Conservation (phyloP, 2,113 vertebrate genomes). For the Pedionomus torquatus region DNA sequence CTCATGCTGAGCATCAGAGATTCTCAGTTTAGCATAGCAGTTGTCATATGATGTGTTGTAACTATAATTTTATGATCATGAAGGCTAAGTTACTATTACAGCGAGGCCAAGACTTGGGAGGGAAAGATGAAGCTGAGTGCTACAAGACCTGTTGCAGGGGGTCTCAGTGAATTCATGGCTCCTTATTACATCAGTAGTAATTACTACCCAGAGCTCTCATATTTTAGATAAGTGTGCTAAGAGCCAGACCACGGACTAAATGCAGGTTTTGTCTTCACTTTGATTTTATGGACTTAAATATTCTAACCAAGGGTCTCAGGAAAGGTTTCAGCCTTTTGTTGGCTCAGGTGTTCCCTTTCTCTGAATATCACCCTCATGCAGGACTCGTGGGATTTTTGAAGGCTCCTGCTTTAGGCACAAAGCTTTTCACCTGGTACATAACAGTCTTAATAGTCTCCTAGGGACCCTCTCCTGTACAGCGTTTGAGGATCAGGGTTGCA, state of each 20-base stretch:
- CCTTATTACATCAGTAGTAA: too few relatives aligned
- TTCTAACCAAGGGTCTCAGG: not conserved
- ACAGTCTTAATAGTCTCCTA: not conserved
- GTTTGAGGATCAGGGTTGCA: not conserved
- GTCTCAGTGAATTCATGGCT: not conserved
- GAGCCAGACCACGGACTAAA: not conserved
- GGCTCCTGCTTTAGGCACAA: not conserved
- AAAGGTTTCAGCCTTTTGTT: not conserved
- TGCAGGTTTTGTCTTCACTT: not conserved
- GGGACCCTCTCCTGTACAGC: not conserved
- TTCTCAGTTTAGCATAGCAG: not conserved
- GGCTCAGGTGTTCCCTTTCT: not conserved
- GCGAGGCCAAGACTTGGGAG: not conserved
- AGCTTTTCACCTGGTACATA: not conserved
- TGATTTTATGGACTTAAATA: not conserved
- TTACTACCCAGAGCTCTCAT: too few relatives aligned
- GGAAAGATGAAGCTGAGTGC: not conserved
- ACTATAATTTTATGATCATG: not conserved
- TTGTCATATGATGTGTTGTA: not conserved
- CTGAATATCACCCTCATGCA: not conserved
- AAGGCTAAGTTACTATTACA: not conserved
- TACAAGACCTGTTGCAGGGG: rapidly evolving
- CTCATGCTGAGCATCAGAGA: not conserved
- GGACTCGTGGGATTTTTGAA: not conserved
- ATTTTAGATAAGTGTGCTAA: not conserved